phyloP scores from a whole-genome alignment of 1,140 invertebrate genomes.

The Macrotrachela quadricornifera region DNA sequence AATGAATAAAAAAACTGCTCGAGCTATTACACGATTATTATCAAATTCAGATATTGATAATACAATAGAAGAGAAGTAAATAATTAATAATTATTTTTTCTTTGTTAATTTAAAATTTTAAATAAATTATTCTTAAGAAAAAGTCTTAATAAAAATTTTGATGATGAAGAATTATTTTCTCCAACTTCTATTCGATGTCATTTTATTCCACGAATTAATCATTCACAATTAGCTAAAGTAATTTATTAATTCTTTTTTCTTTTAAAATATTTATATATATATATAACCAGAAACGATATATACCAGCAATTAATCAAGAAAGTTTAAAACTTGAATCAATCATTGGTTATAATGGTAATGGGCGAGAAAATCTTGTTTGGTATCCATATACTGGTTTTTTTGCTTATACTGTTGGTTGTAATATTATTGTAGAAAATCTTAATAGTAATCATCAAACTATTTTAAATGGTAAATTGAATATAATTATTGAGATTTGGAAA shows the following conservation, averaged over 20 bases:
- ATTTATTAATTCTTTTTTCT: too few relatives aligned
- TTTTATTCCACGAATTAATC: neutral
- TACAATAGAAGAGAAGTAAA: too few relatives aligned
- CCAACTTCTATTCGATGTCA: neutral
- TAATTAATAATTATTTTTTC: too few relatives aligned
- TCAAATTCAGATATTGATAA: too few relatives aligned
- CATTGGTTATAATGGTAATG: constrained; percentile 28
- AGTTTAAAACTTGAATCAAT: constrained; percentile 22
- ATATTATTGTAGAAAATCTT: constrained; percentile 25
- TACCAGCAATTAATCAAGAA: constrained; percentile 25
- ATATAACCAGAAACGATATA: constrained; percentile 21
- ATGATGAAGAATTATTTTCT: too few relatives aligned
- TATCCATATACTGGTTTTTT: constrained; percentile 18
- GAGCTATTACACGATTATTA: too few relatives aligned
- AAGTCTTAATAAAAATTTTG: too few relatives aligned
- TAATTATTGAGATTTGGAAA: neutral
- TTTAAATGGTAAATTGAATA: constrained; percentile 13
- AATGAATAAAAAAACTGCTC: too few relatives aligned
- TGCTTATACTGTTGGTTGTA: constrained; percentile 23
- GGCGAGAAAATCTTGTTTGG: constrained; percentile 1
- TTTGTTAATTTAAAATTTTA: too few relatives aligned
- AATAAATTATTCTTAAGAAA: too few relatives aligned
- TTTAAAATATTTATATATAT: too few relatives aligned
- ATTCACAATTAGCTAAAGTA: too few relatives aligned
- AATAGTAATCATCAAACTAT: constrained; percentile 20